A percentile compares a stretch with the other conserved stretches of the same genome.
Conservation (phyloP, 2,113 vertebrate species). For the Myrmecobius fasciatus region DNA sequence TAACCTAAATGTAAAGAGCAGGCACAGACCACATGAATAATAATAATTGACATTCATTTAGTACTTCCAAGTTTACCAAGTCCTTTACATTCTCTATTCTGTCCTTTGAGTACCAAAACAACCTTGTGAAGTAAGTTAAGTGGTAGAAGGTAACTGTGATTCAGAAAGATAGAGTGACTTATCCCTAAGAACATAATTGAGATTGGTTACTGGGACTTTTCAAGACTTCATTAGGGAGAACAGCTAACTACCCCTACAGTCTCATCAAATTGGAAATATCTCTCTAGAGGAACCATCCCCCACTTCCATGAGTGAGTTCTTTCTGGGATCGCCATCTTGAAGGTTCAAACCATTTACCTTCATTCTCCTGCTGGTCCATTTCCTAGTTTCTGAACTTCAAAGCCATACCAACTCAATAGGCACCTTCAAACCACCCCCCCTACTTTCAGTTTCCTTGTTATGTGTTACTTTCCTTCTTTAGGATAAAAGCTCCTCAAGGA, state of each 20-base stretch:
- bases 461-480: background rate
- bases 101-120: background rate
- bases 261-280: background rate
- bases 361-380: background rate
- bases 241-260: background rate
- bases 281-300: background rate
- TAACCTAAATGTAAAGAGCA: background rate
- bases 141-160: background rate
- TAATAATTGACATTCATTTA: background rate
- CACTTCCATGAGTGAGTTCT: background rate
- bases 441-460: background rate
- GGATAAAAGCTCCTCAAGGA: background rate
- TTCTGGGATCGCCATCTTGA: background rate
- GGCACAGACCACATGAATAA: background rate
- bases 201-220: background rate
- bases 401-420: background rate
- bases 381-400: background rate
- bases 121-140: background rate
- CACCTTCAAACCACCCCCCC: background rate
- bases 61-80: background rate
- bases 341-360: background rate
- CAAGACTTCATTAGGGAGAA: background rate
- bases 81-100: background rate
- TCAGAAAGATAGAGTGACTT: background rate
- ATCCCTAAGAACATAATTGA: background rate